These are phyloP conservation scores for Formicarius rufipectus DNA, from an alignment of 2,113 vertebrate genomes.

Conservation along the genomic window DNA sequence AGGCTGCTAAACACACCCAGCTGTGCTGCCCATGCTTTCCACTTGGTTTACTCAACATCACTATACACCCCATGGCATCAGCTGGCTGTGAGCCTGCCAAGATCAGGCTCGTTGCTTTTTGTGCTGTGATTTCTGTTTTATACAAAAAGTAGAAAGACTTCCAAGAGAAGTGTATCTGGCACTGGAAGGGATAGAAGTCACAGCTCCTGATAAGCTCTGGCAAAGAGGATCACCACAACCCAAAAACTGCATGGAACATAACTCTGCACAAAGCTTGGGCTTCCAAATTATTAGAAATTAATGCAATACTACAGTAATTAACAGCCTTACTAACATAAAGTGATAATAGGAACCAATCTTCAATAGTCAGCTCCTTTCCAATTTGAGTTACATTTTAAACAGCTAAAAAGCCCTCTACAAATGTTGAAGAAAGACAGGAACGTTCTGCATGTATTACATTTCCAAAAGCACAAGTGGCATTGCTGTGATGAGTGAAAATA, in stretches of 20 bases:
- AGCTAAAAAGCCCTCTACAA: not conserved
- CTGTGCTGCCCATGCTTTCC: not conserved
- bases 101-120: not conserved
- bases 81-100: not conserved
- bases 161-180: not conserved
- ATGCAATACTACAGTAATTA: not conserved
- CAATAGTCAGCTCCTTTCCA: not conserved
- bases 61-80: not conserved
- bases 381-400: not conserved
- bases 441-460: fast-evolving
- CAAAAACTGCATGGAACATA: not conserved
- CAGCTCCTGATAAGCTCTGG: not conserved
- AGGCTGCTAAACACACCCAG: not conserved
- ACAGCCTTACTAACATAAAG: not conserved
- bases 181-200: not conserved
- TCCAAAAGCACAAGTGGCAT: not conserved
- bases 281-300: not conserved
- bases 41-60: not conserved
- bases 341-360: not conserved
- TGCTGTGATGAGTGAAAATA: not conserved
- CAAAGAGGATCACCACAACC: not conserved
- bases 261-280: not conserved
- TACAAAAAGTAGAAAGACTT: not conserved
- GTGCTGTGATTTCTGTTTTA: not conserved
- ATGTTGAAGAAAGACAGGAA: not conserved